Conservation (phyloP, 2,797 vertebrate genomes). For the Apogon talboti region DNA sequence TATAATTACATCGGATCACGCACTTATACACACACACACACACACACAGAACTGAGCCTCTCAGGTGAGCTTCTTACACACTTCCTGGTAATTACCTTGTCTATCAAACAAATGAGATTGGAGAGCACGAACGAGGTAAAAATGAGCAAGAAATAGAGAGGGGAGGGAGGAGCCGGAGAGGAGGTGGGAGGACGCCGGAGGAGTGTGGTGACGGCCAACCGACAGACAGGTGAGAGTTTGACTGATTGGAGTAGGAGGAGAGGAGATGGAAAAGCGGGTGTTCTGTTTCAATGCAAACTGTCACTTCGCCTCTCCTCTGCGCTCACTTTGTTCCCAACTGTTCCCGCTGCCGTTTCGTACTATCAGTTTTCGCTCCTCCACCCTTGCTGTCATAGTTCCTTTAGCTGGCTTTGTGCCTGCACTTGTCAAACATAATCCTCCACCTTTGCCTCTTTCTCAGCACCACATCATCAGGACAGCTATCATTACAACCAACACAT, state of each 20-base stretch:
- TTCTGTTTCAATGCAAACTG: slow-evolving; percentile 16
- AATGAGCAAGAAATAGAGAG: slow-evolving; percentile 21
- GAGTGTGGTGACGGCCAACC: slow-evolving; percentile 8
- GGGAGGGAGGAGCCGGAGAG: neutral
- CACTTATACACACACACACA: slow-evolving; percentile 24
- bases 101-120: slow-evolving; percentile 61
- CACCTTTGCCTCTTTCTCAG: slow-evolving; percentile 32
- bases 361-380: slow-evolving; percentile 13
- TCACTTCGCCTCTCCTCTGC: slow-evolving; percentile 6
- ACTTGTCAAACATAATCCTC: slow-evolving; percentile 60
- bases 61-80: slow-evolving; percentile 65
- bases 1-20: slow-evolving; percentile 69
- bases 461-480: slow-evolving; percentile 44
- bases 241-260: slow-evolving; percentile 20
- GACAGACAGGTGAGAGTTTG: slow-evolving; percentile 15
- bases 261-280: slow-evolving; percentile 18
- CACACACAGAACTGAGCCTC: slow-evolving; percentile 44
- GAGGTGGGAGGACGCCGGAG: neutral
- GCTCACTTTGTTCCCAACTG: slow-evolving; percentile 17
- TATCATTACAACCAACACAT: slow-evolving; percentile 50
- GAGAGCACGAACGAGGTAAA: slow-evolving; percentile 27
- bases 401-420: slow-evolving; percentile 45
- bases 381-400: slow-evolving; percentile 26
- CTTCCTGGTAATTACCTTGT: slow-evolving; percentile 70
- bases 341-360: slow-evolving; percentile 17